Evolutionary conservation across 2,113 vertebrate genomes (phyloP).

Genomic region (Glaucidium brasilianum): DNA sequence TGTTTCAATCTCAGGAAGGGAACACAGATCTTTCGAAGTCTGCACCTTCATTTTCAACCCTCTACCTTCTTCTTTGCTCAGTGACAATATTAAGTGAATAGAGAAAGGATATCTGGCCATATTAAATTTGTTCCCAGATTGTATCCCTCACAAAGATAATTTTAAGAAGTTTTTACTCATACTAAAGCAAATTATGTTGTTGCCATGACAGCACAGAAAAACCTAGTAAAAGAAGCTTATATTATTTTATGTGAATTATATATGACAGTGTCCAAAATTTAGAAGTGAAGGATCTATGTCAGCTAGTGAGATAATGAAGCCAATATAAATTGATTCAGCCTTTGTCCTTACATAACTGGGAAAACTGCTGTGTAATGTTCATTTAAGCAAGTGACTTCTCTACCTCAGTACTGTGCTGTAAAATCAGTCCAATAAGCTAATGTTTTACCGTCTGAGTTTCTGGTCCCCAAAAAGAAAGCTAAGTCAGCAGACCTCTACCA

Average conservation of each 20-base stretch:
- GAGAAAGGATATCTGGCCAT: neutral
- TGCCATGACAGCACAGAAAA: neutral
- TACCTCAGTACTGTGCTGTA: neutral
- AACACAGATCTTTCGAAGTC: neutral
- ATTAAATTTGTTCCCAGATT: neutral
- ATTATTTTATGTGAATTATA: neutral
- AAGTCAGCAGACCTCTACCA: neutral
- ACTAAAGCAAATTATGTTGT: neutral
- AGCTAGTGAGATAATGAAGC: neutral
- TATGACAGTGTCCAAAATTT: neutral
- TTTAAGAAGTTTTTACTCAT: neutral
- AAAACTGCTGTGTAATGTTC: neutral
- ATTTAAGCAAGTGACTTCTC: neutral
- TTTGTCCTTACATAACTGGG: neutral
- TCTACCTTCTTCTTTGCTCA: neutral
- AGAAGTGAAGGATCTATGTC: neutral
- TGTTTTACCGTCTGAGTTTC: neutral
- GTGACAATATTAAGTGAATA: neutral
- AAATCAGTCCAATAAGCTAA: neutral
- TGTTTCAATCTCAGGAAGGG: neutral
- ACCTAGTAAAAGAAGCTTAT: neutral
- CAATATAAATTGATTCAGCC: neutral
- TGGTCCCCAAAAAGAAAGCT: neutral
- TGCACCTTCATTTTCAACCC: neutral
- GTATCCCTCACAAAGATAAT: neutral